Evolutionary conservation across 2,797 vertebrate species (phyloP).

Genomic region (Hapalemur alaotrensis): DNA sequence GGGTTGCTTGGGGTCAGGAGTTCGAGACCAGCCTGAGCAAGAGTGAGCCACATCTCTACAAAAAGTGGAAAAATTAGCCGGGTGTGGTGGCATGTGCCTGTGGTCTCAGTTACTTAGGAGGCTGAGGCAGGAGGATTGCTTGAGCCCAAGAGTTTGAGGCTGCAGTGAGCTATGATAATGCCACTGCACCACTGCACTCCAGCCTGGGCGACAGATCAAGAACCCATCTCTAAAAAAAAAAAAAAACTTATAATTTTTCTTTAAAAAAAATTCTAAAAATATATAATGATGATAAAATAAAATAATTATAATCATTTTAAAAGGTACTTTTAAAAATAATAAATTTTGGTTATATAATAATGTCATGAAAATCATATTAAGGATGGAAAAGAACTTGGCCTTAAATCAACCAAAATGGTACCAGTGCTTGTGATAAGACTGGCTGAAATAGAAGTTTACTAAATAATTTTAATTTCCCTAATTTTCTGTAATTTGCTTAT

Average conservation of each 20-base stretch:
- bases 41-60: neutral
- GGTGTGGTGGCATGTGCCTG: fast-evolving
- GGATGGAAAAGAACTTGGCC: neutral
- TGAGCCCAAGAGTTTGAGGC: neutral
- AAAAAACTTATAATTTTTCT: neutral
- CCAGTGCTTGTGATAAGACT: neutral
- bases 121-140: neutral
- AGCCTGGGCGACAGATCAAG: neutral
- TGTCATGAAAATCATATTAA: neutral
- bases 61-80: neutral
- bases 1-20: too few relatives aligned
- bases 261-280: neutral
- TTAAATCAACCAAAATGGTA: neutral
- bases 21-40: neutral
- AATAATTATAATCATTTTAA: neutral
- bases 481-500: neutral
- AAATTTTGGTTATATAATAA: neutral
- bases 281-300: neutral
- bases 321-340: neutral
- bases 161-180: neutral
- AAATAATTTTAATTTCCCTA: neutral
- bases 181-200: neutral
- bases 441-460: neutral
- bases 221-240: neutral
- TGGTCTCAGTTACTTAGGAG: neutral